Percentiles rank a stretch among this genome's conserved stretches.
Evolutionary conservation across 2,797 vertebrate genomes (phyloP).

Genomic region (Hydrophis major): DNA sequence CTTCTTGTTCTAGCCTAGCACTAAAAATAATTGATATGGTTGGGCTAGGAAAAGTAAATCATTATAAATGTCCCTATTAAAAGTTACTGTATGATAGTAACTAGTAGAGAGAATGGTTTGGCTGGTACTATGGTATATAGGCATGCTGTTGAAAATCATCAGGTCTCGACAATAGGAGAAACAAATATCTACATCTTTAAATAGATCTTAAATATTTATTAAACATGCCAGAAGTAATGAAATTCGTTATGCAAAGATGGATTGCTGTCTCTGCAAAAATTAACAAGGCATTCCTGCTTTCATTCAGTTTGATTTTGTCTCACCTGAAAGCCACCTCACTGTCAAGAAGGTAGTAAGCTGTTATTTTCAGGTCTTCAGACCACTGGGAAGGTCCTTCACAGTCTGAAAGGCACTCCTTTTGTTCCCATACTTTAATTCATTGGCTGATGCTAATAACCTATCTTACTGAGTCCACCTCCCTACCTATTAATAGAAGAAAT

Average conservation of each 20-base stretch:
- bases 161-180: not conserved
- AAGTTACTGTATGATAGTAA: not conserved
- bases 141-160: not conserved
- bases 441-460: not conserved
- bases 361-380: not conserved
- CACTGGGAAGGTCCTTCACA: not conserved
- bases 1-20: not conserved
- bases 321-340: not conserved
- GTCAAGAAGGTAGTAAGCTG: not conserved
- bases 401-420: not conserved
- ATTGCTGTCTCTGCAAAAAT: not conserved
- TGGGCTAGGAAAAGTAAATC: not conserved
- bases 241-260: not conserved
- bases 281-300: not conserved
- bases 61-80: not conserved
- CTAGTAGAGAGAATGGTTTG: not conserved
- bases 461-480: not conserved
- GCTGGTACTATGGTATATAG: not conserved
- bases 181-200: not conserved
- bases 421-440: not conserved
- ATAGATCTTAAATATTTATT: not conserved
- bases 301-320: not conserved
- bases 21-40: not conserved
- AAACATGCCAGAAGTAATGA: not conserved
- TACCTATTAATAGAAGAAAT: conserved; percentile 26